Evolutionary conservation across 2,888 invertebrate species (phyloP).

Genomic region (Noctua fimbriata): DNA sequence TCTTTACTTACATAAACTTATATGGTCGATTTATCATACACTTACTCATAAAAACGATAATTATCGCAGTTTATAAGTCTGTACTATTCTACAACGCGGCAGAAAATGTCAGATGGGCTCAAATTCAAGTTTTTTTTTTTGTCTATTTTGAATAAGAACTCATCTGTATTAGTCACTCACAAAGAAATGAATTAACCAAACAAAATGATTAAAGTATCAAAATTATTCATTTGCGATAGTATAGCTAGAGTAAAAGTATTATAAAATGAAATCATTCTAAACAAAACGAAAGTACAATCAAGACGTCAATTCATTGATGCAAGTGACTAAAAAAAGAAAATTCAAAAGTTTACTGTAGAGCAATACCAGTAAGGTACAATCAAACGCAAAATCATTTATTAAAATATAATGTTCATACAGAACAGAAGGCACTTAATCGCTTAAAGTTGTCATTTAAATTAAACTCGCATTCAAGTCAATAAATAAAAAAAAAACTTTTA

Average conservation of each 20-base stretch:
- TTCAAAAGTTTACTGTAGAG: constrained; percentile 34
- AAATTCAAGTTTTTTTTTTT: constrained; percentile 31
- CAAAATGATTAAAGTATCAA: constrained; percentile 30
- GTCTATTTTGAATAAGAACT: constrained; percentile 32
- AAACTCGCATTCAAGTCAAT: constrained; percentile 59
- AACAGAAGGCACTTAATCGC: constrained; percentile 69
- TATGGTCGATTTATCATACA: constrained; percentile 63
- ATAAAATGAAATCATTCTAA: constrained; percentile 24
- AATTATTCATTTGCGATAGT: constrained; percentile 23
- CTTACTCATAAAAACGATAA: constrained; percentile 50
- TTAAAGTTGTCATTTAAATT: constrained; percentile 62
- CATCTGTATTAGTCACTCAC: constrained; percentile 52
- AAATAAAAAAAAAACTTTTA: constrained; percentile 61
- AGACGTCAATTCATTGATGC: constrained; percentile 42
- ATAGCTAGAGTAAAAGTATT: constrained; percentile 1
- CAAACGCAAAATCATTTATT: constrained; percentile 57
- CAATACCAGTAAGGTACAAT: constrained; percentile 49
- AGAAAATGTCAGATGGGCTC: constrained; percentile 36
- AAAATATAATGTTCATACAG: constrained; percentile 66
- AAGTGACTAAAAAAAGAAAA: constrained; percentile 53
- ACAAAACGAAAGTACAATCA: constrained; percentile 25
- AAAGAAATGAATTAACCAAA: constrained; percentile 46
- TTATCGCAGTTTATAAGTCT: constrained; percentile 44
- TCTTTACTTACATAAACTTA: constrained; percentile 63
- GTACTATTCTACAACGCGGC: constrained; percentile 28